Conservation (phyloP, 1,140 invertebrate species). For the Lepeophtheirus salmonis region DNA sequence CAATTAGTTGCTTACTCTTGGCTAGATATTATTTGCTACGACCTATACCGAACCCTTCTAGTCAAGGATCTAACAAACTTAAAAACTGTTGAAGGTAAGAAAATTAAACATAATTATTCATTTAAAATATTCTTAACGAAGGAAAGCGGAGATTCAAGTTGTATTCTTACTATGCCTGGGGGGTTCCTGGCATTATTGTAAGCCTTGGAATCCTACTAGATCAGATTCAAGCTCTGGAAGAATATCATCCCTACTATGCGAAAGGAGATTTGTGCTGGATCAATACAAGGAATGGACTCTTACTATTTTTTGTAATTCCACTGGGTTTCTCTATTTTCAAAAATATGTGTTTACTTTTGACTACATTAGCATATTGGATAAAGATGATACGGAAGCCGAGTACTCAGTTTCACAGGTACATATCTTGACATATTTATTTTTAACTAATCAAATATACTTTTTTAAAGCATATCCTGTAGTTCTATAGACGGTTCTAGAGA, state of each 20-base stretch:
- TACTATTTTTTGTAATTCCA: not conserved
- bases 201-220: not conserved
- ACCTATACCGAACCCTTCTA: not conserved
- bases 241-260: not conserved
- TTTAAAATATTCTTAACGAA: not conserved
- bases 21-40: not conserved
- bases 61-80: not conserved
- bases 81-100: not conserved
- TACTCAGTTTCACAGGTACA: too few relatives aligned
- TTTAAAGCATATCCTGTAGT: too few relatives aligned
- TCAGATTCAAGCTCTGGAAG: not conserved
- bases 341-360: not conserved
- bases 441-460: too few relatives aligned
- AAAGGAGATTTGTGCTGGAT: not conserved
- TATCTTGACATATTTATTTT: not conserved
- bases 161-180: not conserved
- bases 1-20: not conserved
- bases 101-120: not conserved
- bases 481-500: too few relatives aligned
- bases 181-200: not conserved
- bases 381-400: not conserved
- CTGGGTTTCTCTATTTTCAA: not conserved
- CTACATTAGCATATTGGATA: not conserved
- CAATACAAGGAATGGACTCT: not conserved
- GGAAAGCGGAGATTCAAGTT: not conserved